Evolutionary conservation across 37 sponge, comb jelly and placozoan genomes (phyloP).

Genomic region (Tethya wilhelma): DNA sequence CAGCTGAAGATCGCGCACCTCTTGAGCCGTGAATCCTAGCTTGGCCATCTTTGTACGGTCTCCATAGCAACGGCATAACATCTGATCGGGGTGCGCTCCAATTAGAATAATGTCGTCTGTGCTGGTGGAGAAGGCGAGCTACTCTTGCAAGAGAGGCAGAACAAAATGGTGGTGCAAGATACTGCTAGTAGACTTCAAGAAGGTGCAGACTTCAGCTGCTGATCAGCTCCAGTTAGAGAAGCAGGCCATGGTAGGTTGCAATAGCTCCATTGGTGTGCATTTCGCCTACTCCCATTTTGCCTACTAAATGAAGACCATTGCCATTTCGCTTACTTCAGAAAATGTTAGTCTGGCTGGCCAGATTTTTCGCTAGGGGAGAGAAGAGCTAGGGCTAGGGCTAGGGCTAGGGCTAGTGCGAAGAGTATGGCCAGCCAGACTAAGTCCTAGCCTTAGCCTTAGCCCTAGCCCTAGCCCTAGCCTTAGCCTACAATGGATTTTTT

Average conservation of each 20-base stretch:
- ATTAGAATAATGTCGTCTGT: background rate
- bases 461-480: no score
- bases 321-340: no score
- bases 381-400: no score
- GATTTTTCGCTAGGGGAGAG: background rate
- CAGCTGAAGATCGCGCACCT: conserved; percentile 59
- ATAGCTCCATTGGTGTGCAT: no score
- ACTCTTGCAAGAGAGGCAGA: background rate
- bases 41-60: background rate
- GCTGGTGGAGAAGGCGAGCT: background rate
- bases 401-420: no score
- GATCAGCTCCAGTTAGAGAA: background rate
- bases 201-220: background rate
- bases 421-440: no score
- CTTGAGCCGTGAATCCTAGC: conserved; percentile 60
- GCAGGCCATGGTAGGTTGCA: background rate
- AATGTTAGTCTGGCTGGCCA: background rate
- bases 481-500: no score
- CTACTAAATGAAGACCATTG: no score
- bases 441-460: no score
- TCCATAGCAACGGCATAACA: conserved; percentile 14
- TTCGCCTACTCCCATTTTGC: no score
- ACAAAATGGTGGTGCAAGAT: background rate
- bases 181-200: conserved; percentile 40
- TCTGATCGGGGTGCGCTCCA: background rate